Base-by-base conservation (phyloP, 1,140 invertebrate species). In the Drosophila sechellia region DNA sequence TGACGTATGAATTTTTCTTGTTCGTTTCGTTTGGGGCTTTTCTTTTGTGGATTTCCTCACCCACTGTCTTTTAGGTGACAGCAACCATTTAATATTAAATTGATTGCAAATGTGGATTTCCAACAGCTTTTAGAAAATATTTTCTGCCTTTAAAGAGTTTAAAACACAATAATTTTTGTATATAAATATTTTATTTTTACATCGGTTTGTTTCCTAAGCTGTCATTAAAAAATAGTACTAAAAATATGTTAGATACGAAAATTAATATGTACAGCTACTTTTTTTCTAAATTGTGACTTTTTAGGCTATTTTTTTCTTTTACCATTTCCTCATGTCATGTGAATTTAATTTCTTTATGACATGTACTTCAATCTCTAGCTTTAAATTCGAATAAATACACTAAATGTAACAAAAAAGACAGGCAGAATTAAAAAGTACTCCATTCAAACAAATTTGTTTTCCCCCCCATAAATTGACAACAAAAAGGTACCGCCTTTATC, bases 1-100 rank as follows among this genome's bases (percentile, higher is more conserved):
- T 34, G 37, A 57, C 53, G 35, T 71, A 71, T 48, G 64, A 45
- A 57, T 71, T 71, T 71, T 71, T 70, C 64, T 49, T 56, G 3
- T 56, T 40, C 35, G 27, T 12, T 31, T 49, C 35, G 31, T 70
- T 70, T 70, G 50, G 64, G 43, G 35, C 49, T 56, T 42, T 70
- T 71, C 68, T 40, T 55, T 35, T 64, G 50, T 40, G 31, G 27
- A 63, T 63, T 49, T 42, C 42, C 25, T 40, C 17, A 12, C 10
- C 45, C 35, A 15, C 37, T 25, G n/a, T 31, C 12, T n/a, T 27
- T 31, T 53, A 40, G 69, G 59, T 72, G 69, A 72, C 66, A 59
- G 54, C 54, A 11, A 31, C 39, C 57, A 59, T 72, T 71, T 39
- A 39, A 72, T 59, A 52, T 52, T 46, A 72, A 72, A 72, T 52